Conservation (phyloP, 2,113 vertebrate species). For the Brachyistius frenatus region DNA sequence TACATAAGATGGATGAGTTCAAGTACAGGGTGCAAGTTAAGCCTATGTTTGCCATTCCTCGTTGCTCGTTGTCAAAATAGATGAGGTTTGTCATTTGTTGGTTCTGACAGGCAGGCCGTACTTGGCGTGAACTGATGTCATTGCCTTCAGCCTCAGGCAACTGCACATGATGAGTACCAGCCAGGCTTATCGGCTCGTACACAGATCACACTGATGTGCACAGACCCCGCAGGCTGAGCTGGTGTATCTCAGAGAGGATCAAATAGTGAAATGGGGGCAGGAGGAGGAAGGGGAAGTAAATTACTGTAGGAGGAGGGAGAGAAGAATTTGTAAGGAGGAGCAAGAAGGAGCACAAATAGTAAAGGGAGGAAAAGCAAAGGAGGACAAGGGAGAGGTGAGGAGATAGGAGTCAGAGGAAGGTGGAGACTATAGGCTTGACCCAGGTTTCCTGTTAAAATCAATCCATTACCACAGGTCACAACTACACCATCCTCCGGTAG, state of each 20-base stretch:
- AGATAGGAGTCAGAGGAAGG: conserved; percentile 2
- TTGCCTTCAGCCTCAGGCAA: conserved; percentile 72
- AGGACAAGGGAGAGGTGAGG: neutral
- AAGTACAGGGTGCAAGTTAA: conserved; percentile 13
- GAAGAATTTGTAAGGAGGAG: conserved; percentile 28
- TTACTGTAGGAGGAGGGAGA: conserved; percentile 42
- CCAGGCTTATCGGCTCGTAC: conserved; percentile 69
- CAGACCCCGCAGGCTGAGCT: conserved; percentile 71
- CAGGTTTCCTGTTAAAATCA: conserved; percentile 28
- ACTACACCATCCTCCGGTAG: neutral
- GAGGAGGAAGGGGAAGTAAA: conserved; percentile 52
- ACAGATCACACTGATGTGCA: conserved; percentile 75
- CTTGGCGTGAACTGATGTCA: conserved; percentile 67
- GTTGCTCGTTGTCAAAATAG: conserved; percentile 52
- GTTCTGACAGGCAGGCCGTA: conserved; percentile 65
- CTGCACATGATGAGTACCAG: conserved; percentile 69
- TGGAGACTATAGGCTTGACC: neutral
- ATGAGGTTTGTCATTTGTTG: conserved; percentile 64
- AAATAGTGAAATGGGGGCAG: conserved; percentile 72
- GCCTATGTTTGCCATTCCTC: conserved; percentile 14
- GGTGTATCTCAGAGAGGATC: conserved; percentile 74
- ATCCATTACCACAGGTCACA: conserved; percentile 25
- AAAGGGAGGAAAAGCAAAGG: conserved; percentile 2
- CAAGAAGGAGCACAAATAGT: conserved; percentile 27
- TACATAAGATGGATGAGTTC: neutral